Conservation (phyloP, 2,113 vertebrate genomes). For the Oreocharis arfaki region DNA sequence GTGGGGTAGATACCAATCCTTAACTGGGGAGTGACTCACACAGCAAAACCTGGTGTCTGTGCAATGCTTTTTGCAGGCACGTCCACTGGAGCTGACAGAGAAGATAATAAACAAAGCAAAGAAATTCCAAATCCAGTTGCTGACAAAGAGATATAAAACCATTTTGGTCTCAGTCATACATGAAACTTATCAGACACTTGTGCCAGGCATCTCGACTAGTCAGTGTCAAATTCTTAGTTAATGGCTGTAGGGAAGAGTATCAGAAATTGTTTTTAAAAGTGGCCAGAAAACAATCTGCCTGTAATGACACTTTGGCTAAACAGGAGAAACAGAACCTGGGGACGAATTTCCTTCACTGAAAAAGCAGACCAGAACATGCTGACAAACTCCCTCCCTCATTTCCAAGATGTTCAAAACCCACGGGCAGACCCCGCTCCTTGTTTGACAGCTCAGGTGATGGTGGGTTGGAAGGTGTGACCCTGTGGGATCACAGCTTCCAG, state of each 20-base stretch:
- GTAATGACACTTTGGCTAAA: background rate
- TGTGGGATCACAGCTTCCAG: background rate
- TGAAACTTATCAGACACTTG: background rate
- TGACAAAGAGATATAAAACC: background rate
- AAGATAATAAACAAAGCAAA: background rate
- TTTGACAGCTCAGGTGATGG: background rate
- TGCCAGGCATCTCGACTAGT: background rate
- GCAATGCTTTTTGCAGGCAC: background rate
- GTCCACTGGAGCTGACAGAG: background rate
- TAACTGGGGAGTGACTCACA: background rate
- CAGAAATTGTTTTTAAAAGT: background rate
- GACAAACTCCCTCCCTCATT: background rate
- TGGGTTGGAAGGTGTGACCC: background rate
- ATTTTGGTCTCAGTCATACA: background rate
- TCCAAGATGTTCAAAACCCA: background rate
- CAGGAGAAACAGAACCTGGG: background rate
- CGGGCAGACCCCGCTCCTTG: fast-evolving
- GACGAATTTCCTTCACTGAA: background rate
- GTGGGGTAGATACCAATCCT: background rate
- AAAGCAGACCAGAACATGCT: background rate
- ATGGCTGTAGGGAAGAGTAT: background rate
- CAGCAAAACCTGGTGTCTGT: background rate
- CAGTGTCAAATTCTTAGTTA: background rate
- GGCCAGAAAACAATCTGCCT: background rate
- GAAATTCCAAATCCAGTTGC: background rate